phyloP scores from a whole-genome alignment of 1,140 invertebrate species.

The Hyles vespertilio region DNA sequence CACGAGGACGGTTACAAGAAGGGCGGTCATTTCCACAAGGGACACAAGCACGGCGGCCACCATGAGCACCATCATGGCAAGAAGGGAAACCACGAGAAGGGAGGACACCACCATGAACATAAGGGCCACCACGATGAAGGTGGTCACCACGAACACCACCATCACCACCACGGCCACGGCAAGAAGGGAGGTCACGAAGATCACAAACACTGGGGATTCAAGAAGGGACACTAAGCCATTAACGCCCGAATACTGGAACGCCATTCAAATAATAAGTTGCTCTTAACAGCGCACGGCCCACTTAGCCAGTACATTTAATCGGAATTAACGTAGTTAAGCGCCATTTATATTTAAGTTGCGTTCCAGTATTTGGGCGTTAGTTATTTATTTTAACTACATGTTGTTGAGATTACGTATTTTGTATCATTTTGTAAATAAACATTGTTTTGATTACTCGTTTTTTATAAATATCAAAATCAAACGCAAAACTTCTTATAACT shows the following conservation, averaged over 20 bases:
- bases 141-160: slow-evolving; percentile 76
- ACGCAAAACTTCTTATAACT: too few species aligned
- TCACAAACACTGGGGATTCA: slow-evolving; percentile 73
- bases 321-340: too few species aligned
- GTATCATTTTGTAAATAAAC: slow-evolving; percentile 1
- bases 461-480: too few species aligned
- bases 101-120: slow-evolving; percentile 71
- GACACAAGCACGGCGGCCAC: slow-evolving; percentile 79
- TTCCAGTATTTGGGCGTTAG: too few species aligned
- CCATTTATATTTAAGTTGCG: too few species aligned
- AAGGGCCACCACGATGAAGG: slow-evolving; percentile 74
- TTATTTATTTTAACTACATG: too few species aligned
- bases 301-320: too few species aligned
- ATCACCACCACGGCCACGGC: slow-evolving; percentile 77
- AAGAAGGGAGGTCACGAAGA: slow-evolving; percentile 78
- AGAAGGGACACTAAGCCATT: slow-evolving; percentile 70
- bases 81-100: slow-evolving; percentile 82
- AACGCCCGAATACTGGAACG: too few species aligned
- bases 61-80: slow-evolving; percentile 82
- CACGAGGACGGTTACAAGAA: slow-evolving; percentile 81
- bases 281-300: too few species aligned
- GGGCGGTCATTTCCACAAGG: slow-evolving; percentile 81
- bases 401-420: slow-evolving; percentile 1
- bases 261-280: too few species aligned
- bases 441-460: neutral